Conservation (phyloP, 1,140 invertebrate species). For the Drosophila jambulina region DNA sequence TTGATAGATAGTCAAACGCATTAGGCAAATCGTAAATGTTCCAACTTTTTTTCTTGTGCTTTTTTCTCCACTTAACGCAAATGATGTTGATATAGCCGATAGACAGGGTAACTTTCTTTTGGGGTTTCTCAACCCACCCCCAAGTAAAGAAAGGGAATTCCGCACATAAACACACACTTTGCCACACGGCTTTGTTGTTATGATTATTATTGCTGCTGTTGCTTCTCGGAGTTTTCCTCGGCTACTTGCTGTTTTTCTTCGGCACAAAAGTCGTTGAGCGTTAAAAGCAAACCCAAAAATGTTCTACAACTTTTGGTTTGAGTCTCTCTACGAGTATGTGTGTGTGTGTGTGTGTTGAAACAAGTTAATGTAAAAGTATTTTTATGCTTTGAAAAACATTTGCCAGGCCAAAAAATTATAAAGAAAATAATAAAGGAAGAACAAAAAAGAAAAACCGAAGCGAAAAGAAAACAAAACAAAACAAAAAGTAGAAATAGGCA, state of each 20-base stretch:
- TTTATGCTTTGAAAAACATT: conserved; percentile 83
- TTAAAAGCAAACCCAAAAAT: conserved; percentile 74
- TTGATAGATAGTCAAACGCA: conserved; percentile 58
- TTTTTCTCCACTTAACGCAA: conserved; percentile 78
- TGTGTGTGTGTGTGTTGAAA: conserved; percentile 61
- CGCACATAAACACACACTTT: conserved; percentile 60
- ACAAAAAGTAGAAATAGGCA: conserved; percentile 41
- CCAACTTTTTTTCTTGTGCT: conserved; percentile 60
- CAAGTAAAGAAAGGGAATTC: conserved; percentile 24
- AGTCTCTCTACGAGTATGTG: conserved; percentile 1
- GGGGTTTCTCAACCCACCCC: conserved; percentile 2
- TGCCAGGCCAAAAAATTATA: conserved; percentile 75
- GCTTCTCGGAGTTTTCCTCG: conserved; percentile 12
- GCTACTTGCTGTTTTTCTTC: conserved; percentile 72
- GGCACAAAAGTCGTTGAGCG: conserved; percentile 74
- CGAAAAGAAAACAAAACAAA: conserved; percentile 28
- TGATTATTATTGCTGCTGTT: conserved; percentile 37
- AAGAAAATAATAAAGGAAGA: conserved; percentile 76
- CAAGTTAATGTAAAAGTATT: conserved; percentile 84
- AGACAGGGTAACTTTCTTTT: conserved; percentile 42
- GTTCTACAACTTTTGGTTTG: conserved; percentile 72
- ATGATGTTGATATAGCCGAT: conserved; percentile 79
- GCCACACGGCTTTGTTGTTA: conserved; percentile 51
- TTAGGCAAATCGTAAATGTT: conserved; percentile 59
- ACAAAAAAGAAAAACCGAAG: conserved; percentile 18